phyloP scores from a whole-genome alignment of 2,888 invertebrate genomes.

The Crossocerus cetratus region DNA sequence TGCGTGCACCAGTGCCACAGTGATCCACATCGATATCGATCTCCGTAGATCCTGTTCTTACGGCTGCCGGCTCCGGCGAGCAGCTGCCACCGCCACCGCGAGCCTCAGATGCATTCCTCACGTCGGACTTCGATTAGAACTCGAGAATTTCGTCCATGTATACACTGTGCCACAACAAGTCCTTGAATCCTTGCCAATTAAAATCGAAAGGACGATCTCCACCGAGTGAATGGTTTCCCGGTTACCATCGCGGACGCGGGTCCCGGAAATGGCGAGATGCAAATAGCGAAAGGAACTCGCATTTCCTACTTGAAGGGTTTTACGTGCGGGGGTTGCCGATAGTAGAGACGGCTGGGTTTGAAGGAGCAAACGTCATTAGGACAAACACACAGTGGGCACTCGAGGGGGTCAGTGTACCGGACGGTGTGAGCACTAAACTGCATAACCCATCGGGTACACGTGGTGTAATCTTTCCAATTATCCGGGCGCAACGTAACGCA shows the following conservation, averaged over 20 bases:
- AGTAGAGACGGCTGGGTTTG: conserved; percentile 1
- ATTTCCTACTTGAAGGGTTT: conserved; percentile 23
- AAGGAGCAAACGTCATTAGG: conserved; percentile 26
- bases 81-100: no score
- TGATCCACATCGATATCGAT: conserved; percentile 67
- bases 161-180: no score
- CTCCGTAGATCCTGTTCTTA: conserved; percentile 62
- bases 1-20: conserved; percentile 63
- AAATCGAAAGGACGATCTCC: no score
- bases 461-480: conserved; percentile 60
- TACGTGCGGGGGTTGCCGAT: conserved; percentile 9
- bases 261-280: background rate
- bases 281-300: conserved; percentile 6
- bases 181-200: no score
- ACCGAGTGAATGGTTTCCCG: no score
- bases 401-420: conserved; percentile 17
- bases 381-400: conserved; percentile 23
- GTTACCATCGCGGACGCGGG: background rate
- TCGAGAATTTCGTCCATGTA: no score
- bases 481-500: conserved; percentile 45
- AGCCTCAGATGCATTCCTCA: no score
- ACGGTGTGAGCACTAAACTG: conserved; percentile 42
- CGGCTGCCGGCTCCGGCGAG: conserved; percentile 2
- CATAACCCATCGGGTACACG: conserved; percentile 30
- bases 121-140: no score